Evolutionary conservation across 2,888 invertebrate species (phyloP), one percentile per base, ranked within the genome.

Genomic region (Tubulanus polymorphus): DNA sequence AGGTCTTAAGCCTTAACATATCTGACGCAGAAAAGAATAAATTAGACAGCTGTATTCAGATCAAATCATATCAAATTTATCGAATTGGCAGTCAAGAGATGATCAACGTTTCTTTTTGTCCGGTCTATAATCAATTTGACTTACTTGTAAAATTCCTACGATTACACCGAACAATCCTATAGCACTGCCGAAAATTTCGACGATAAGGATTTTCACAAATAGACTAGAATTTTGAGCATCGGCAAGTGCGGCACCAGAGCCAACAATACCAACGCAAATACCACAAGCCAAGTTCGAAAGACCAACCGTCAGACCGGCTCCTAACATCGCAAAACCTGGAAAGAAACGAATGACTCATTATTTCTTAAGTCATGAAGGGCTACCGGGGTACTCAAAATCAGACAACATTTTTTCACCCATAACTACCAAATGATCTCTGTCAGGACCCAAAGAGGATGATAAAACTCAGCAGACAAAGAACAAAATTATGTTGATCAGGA

Each of bases 151-250:
- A 64, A 99, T 95, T 66, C 96, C 95, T 63, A 99, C 95, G 80
- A 99, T 99, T 55, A 99, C 85, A 54, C 99, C 99, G 80, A 99
- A 99, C 25, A 99, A 86, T 74, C 99, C 99, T 75, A 99, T 97
- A 71, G 99, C 99, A 74, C 93, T 94, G 57, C 95, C 99, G 77
- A 99, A 99, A 81, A 99, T 99, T 83, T 99, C 99, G 47, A 99
- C 90, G 79, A 99, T 96, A 45, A 99, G 85, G 79, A 99, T 95
- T 81, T 96, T 97, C 51, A 99, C 97, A 75, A 99, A 99, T 6
- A 99, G 85, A 2, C 90, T 87, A 20, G 93, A 88, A 78, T 99
- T 95, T 37, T 97, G 97, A 29, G 99, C 99, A 83, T 99, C 99
- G 51, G 97, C 89, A 10, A 99, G 84, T 20, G 99, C 99, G 45